These are phyloP conservation scores for Protomyctophum bolini DNA, from an alignment of 2,113 vertebrate genomes.

Conservation along the genomic window DNA sequence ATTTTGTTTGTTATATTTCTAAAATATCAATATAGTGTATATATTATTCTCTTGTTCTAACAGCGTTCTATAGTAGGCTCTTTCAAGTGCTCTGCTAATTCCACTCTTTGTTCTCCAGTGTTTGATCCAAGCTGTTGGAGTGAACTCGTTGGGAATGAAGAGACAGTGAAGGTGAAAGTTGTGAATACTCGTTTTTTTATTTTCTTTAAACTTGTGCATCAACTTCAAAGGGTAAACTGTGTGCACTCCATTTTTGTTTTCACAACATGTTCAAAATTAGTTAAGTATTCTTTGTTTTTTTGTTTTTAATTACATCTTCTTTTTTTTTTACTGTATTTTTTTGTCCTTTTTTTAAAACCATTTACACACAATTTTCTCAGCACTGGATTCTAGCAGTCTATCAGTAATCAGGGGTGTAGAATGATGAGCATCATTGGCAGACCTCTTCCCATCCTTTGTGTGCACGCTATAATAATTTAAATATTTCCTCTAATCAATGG, in stretches of 20 bases:
- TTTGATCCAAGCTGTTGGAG: not conserved
- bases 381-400: constrained; percentile 87
- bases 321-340: constrained; percentile 15
- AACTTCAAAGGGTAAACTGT: constrained; percentile 95
- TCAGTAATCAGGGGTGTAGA: constrained; percentile 86
- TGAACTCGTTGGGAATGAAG: not conserved
- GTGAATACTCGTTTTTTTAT: constrained; percentile 71
- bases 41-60: not conserved
- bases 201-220: constrained; percentile 92
- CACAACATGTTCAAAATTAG: constrained; percentile 91
- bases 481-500: constrained; percentile 50
- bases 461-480: constrained; percentile 6
- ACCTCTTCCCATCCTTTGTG: constrained; percentile 74
- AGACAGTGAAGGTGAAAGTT: constrained; percentile 50
- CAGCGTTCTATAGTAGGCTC: not conserved
- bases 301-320: constrained; percentile 73
- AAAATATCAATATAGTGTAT: not conserved
- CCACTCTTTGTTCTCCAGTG: not conserved
- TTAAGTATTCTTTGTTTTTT: constrained; percentile 66
- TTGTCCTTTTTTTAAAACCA: constrained; percentile 85
- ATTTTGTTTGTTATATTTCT: not conserved
- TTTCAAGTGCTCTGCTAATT: not conserved
- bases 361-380: constrained; percentile 91
- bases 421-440: constrained; percentile 87
- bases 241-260: constrained; percentile 90